Conservation (phyloP, 1,140 invertebrate genomes). For the Stratiolaelaps scimitus region DNA sequence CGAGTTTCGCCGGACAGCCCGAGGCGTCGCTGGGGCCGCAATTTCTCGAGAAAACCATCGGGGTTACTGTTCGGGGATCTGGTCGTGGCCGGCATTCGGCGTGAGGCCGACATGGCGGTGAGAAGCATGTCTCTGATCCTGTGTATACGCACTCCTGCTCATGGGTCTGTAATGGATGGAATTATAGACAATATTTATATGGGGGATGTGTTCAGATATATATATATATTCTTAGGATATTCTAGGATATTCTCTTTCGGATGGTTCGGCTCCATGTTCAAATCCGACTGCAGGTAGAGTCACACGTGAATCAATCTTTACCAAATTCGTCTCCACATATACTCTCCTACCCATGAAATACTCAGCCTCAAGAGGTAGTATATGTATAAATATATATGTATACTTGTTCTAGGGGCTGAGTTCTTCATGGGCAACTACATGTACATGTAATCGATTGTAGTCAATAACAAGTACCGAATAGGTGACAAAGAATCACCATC, state of each 20-base stretch:
- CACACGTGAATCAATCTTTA: background rate
- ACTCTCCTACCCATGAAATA: too few species aligned
- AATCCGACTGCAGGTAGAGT: background rate
- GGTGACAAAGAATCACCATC: too few species aligned
- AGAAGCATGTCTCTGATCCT: background rate
- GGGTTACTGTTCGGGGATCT: background rate
- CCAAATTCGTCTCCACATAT: too few species aligned
- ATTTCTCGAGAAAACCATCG: background rate
- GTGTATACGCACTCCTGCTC: background rate
- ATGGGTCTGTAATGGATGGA: background rate
- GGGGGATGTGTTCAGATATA: background rate
- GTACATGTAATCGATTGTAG: too few species aligned
- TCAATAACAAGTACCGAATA: too few species aligned
- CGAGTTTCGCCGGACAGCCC: constrained; percentile 1
- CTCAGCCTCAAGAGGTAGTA: too few species aligned
- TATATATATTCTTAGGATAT: too few species aligned
- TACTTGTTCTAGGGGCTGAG: too few species aligned
- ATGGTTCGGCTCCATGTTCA: constrained; percentile 7
- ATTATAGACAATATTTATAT: background rate
- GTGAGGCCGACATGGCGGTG: constrained; percentile 8
- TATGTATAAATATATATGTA: too few species aligned
- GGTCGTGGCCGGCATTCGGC: background rate
- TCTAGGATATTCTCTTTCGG: too few species aligned
- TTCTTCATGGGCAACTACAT: too few species aligned
- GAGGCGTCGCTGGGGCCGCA: constrained; percentile 14